Percentiles rank a stretch among this genome's conserved stretches.
Conservation (phyloP, 2,888 invertebrate genomes). For the Candidula unifasciata region DNA sequence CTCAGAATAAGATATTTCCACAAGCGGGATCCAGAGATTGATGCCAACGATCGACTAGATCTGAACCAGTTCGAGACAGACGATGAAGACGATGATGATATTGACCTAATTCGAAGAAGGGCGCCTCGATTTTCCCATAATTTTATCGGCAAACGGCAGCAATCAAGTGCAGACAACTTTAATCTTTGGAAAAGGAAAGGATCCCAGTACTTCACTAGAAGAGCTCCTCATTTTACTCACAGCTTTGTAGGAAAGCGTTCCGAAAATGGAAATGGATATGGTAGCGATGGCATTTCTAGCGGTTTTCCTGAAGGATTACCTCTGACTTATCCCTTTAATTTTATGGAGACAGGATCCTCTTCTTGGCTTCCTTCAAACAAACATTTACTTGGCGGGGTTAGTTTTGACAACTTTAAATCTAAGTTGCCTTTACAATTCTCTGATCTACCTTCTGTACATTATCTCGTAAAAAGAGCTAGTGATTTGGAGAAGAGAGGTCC, state of each 20-base stretch:
- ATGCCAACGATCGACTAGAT: not conserved
- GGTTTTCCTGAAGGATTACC: not conserved
- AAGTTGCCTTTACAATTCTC: not conserved
- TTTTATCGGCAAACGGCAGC: conserved; percentile 11
- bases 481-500: conserved; percentile 26
- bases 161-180: not conserved
- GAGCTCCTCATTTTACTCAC: conserved; percentile 39
- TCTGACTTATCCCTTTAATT: not conserved
- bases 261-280: not conserved
- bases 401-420: not conserved
- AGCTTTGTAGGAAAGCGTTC: conserved; percentile 53
- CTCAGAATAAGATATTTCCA: not conserved
- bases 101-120: not conserved
- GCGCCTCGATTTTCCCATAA: not conserved
- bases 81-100: not conserved
- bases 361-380: not conserved
- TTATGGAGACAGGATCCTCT: not conserved
- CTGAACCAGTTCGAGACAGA: not conserved
- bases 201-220: not conserved
- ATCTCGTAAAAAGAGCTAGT: not conserved
- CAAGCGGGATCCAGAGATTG: conserved; percentile 36
- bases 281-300: not conserved
- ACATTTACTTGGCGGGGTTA: too few relatives aligned
- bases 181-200: not conserved
- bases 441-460: not conserved